These are phyloP conservation scores for Perizoma affinitatum DNA, from an alignment of 2,888 invertebrate genomes.

Conservation along the genomic window DNA sequence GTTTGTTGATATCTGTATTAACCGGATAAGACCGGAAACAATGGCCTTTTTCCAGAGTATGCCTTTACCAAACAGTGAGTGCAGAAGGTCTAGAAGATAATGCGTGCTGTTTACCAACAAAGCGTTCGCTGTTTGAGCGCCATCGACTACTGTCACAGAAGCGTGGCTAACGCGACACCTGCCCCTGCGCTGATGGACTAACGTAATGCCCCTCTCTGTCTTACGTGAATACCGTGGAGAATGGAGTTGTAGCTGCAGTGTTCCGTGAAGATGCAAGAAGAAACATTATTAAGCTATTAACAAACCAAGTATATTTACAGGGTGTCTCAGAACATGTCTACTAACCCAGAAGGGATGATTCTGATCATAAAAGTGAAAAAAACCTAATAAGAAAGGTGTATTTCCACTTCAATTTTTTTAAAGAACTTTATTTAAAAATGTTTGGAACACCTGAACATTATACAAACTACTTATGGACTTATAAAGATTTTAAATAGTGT, in stretches of 20 bases:
- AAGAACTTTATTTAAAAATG: no score
- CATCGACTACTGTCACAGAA: slow-evolving; percentile 57
- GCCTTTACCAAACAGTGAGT: no score
- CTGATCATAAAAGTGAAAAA: neutral
- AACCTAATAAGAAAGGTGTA: no score
- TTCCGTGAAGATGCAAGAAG: slow-evolving; percentile 13
- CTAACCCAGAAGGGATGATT: no score
- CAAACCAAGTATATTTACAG: neutral
- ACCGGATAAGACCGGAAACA: no score
- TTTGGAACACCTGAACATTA: no score
- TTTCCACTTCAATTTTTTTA: no score
- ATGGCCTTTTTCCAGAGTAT: no score
- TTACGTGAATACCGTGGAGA: slow-evolving; percentile 57
- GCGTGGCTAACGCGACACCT: slow-evolving; percentile 75
- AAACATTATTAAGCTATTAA: slow-evolving; percentile 9
- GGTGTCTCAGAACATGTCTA: neutral
- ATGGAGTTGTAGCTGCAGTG: slow-evolving; percentile 29
- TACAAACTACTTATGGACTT: no score
- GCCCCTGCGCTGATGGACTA: slow-evolving; percentile 63
- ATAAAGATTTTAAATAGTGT: no score
- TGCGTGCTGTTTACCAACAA: slow-evolving; percentile 14
- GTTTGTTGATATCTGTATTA: no score
- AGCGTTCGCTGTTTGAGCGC: slow-evolving; percentile 4
- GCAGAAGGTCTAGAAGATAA: no score
- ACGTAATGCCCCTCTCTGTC: slow-evolving; percentile 54